Percentiles rank a stretch among this genome's conserved stretches.
Evolutionary conservation across 2,888 invertebrate species (phyloP).

Genomic region (Habroteleia sp.): DNA sequence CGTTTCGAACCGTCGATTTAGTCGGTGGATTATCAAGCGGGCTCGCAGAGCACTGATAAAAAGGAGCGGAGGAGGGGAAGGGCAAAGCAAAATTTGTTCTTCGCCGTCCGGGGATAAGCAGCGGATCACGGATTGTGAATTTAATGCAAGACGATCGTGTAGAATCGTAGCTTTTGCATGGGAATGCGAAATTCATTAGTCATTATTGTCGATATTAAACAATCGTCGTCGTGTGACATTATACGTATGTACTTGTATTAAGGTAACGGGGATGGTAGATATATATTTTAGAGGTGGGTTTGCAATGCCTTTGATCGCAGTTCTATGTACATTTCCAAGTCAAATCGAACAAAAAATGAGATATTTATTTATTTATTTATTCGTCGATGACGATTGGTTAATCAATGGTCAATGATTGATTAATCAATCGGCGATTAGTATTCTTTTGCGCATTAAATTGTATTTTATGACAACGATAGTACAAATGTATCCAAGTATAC

Average conservation of each 20-base stretch:
- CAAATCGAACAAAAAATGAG: conserved; percentile 4
- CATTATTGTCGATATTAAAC: conserved; percentile 63
- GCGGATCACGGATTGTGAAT: conserved; percentile 50
- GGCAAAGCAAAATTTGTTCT: no score
- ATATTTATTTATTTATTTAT: conserved; percentile 10
- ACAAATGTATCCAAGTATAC: conserved; percentile 31
- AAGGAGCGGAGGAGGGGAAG: no score
- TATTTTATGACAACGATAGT: conserved; percentile 41
- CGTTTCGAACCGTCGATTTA: conserved; percentile 3
- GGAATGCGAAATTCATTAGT: conserved; percentile 68
- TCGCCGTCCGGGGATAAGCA: neutral
- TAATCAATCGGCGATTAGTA: no score
- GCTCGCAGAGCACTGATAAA: conserved; percentile 59
- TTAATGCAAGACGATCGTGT: conserved; percentile 69
- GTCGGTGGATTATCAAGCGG: conserved; percentile 21
- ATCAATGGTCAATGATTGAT: neutral
- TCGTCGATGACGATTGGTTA: neutral
- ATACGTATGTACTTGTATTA: conserved; percentile 58
- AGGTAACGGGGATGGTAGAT: conserved; percentile 43
- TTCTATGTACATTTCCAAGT: neutral
- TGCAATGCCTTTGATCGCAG: conserved; percentile 43
- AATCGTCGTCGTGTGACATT: conserved; percentile 61
- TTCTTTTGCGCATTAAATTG: no score
- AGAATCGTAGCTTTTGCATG: conserved; percentile 74
- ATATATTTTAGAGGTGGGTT: conserved; percentile 53